Evolutionary conservation across 2,888 invertebrate genomes (phyloP).

Genomic region (Dryomyza anilis): DNA sequence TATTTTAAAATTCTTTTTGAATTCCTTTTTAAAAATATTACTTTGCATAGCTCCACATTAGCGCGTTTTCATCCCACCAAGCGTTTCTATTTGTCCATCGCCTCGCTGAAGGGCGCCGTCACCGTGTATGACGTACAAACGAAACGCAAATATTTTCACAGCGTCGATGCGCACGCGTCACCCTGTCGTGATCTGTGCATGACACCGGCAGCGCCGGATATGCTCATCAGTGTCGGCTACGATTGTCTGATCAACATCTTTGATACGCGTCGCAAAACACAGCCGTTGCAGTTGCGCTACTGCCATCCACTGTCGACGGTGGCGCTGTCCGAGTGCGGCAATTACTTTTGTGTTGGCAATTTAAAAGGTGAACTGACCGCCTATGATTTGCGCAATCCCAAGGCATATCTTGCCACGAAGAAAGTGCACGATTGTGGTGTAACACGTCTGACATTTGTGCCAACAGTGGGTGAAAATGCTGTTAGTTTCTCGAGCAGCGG

Average conservation of each 20-base stretch:
- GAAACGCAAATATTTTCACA: conserved; percentile 50
- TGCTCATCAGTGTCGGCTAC: conserved; percentile 57
- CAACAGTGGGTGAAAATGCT: conserved; percentile 38
- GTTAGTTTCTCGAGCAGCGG: conserved; percentile 43
- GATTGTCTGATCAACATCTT: conserved; percentile 59
- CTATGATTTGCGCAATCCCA: conserved; percentile 56
- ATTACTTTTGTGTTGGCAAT: conserved; percentile 56
- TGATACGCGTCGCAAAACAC: conserved; percentile 53
- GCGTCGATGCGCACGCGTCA: conserved; percentile 52
- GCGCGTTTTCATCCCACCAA: conserved; percentile 58
- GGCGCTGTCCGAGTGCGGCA: conserved; percentile 56
- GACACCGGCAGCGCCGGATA: conserved; percentile 49
- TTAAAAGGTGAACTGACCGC: conserved; percentile 58
- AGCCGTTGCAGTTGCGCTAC: conserved; percentile 45
- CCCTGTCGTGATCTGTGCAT: conserved; percentile 59
- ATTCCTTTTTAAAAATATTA: neutral
- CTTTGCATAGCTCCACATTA: conserved; percentile 48
- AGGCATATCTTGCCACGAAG: conserved; percentile 44
- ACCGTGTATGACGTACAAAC: conserved; percentile 54
- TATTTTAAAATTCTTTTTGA: conserved; percentile 23
- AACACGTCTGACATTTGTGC: conserved; percentile 53
- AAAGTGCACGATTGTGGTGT: conserved; percentile 52
- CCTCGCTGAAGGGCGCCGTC: conserved; percentile 55
- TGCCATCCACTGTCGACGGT: conserved; percentile 55
- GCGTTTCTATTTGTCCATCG: conserved; percentile 53